These are phyloP conservation scores for Macropus fuliginosus DNA, from an alignment of 2,797 vertebrate genomes.

Conservation along the genomic window DNA sequence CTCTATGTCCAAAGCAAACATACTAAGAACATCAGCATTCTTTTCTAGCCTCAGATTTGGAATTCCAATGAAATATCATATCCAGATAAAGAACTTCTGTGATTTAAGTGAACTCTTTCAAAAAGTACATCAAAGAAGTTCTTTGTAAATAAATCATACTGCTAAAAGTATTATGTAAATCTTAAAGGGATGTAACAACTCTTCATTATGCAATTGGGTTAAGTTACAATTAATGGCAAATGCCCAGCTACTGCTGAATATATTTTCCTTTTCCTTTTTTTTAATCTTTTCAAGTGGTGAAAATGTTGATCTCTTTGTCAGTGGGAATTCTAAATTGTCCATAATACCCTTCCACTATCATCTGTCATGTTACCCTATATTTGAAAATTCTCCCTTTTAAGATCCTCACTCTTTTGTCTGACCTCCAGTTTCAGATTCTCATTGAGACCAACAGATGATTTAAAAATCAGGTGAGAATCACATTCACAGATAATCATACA, in stretches of 20 bases:
- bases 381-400: conserved; percentile 38
- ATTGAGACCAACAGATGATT: conserved; percentile 32
- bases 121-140: conserved; percentile 74
- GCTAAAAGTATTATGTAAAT: conserved; percentile 67
- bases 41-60: conserved; percentile 57
- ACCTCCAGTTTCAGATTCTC: conserved; percentile 21
- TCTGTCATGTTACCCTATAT: conserved; percentile 6
- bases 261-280: conserved; percentile 7
- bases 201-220: conserved; percentile 71
- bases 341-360: conserved; percentile 42
- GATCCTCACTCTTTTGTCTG: conserved; percentile 4
- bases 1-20: conserved; percentile 44
- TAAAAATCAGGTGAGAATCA: conserved; percentile 45
- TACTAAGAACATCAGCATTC: conserved; percentile 13
- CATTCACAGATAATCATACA: conserved; percentile 49
- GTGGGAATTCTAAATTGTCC: conserved; percentile 34
- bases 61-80: conserved; percentile 62
- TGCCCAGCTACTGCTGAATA: conserved; percentile 49
- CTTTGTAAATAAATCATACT: conserved; percentile 75
- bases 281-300: conserved; percentile 55
- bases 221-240: conserved; percentile 68
- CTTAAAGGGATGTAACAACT: conserved; percentile 61
- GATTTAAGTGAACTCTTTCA: conserved; percentile 62
- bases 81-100: conserved; percentile 55
- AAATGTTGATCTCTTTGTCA: conserved; percentile 52